Conservation (phyloP, 2,113 vertebrate species). For the Fukomys damarensis region DNA sequence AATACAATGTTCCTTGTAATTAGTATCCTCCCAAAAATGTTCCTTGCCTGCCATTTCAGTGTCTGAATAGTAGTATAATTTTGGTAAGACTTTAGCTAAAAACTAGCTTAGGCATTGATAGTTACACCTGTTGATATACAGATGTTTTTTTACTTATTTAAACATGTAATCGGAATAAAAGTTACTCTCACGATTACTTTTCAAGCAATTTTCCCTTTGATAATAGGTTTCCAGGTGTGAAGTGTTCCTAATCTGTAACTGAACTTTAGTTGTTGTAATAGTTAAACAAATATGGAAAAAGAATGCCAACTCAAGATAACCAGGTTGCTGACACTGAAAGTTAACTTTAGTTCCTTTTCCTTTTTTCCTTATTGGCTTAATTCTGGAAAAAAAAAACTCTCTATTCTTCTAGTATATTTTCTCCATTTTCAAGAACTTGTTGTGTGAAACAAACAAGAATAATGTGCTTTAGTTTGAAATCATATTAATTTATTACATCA, state of each 20-base stretch:
- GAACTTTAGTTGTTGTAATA: conserved; percentile 7
- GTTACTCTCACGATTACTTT: conserved; percentile 11
- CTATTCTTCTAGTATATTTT: neutral
- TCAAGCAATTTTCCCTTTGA: conserved; percentile 33
- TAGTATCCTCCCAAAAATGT: neutral
- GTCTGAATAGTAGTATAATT: neutral
- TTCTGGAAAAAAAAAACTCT: conserved; percentile 53
- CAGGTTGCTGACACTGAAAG: neutral
- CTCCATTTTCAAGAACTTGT: neutral
- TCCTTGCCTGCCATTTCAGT: neutral
- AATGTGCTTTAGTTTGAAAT: neutral
- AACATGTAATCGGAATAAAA: conserved; percentile 20
- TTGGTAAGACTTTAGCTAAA: neutral
- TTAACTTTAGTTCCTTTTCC: neutral
- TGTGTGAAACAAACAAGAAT: conserved; percentile 49
- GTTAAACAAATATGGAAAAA: conserved; percentile 40
- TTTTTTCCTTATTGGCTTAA: neutral
- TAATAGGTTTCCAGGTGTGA: conserved; percentile 33
- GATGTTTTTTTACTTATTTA: neutral
- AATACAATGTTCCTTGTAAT: neutral
- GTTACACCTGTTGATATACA: neutral
- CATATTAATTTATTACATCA: conserved; percentile 15
- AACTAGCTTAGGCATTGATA: conserved; percentile 2
- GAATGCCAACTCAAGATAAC: conserved; percentile 46
- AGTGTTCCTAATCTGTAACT: neutral